Base-by-base conservation (phyloP, 2,888 invertebrate species). In the Perizoma flavofasciatum region DNA sequence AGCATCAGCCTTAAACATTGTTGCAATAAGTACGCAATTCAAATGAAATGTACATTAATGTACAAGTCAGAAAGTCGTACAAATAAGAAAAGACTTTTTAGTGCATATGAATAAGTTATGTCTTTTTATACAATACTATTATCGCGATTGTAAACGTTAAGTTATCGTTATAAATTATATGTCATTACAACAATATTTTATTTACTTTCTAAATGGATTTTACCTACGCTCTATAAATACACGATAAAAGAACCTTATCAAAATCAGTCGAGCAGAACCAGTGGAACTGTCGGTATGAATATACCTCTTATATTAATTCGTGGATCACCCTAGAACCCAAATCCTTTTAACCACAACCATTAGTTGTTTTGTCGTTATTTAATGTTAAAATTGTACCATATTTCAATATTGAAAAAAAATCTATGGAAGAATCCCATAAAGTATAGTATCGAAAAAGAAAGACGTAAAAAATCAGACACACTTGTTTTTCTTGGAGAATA, bases 401-500 rank as follows among this genome's bases (percentile, higher is more conserved):
- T 22, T 22, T 22, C 22, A 22, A 22, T 22, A 22, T 22, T 22
- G 1, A 22, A 22, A 22, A 1, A 22, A 22, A 22, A 22, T 22
- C 1, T 22, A 22, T 22, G 22, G 1, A 22, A 22, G 22, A 1
- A 22, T 22, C 22, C 22, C 3, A 22, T 22, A 37, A 37, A 5
- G 7, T 37, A 37, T 37, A 5, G 37, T 37, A 4, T 37, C 4
- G 5, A 37, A 37, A 37, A 37, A 6, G 7, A 37, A 6, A 37
- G 7, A 37, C 1, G 37, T 37, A 0, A 37, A 37, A 37, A 6
- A 37, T 6, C 7, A 72, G 71, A 69, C 76, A 73, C 74, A 76
- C n/a, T 39, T 46, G 8, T 41, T 49, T 11, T 82, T 83, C 77
- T 83, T 86, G 77, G 82, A 89, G 89, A 89, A 89, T 88, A 88